Base-by-base conservation (phyloP, 2,888 invertebrate genomes). In the Agriopis leucophaearia region DNA sequence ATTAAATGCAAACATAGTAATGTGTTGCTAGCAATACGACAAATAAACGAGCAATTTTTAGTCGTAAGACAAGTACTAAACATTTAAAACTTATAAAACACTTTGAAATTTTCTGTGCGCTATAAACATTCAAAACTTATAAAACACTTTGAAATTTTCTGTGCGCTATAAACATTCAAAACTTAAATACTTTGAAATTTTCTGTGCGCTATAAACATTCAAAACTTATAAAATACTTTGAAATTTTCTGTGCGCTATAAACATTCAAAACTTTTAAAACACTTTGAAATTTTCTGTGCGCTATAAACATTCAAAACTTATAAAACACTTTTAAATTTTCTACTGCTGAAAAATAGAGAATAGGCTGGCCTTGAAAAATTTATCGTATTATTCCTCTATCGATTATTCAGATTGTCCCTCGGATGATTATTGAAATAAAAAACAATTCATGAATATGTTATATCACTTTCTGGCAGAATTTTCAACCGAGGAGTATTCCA, bases 381-480 rank as follows among this genome's bases (percentile, higher is more conserved):
- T 9, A 1, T 38, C 8, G 38, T 52, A 51, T 61, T 58, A 47
- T 54, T 59, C 51, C 12, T 44, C 9, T 47, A 59, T 65, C 54
- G 64, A 59, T 65, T 65, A 54, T 65, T 65, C 59, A 42, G 54
- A 61, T 52, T 52, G 61, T 61, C 61, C 52, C 16, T n/a, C 7
- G 45, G 51, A 40, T 57, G 64, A 52, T 65, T 65, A 59, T 65
- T 54, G 59, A 48, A 54, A 59, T 58, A 58, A 65, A 64, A 65
- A 65, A 58, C 52, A 65, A 40, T 58, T 65, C 64, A 52, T 61
- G 61, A 65, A 65, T 65, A 54, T 59, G 40, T 65, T 59, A 65
- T 54, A 54, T 47, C 52, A 48, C 10, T 59, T 47, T 54, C 47
- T 47, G 16, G 59, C 52, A 27, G 27, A 5, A 5, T 27, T 27